A percentile compares a stretch with the other conserved stretches of the same genome.
Conservation (phyloP, 2,888 invertebrate species). For the Papilio demoleus region DNA sequence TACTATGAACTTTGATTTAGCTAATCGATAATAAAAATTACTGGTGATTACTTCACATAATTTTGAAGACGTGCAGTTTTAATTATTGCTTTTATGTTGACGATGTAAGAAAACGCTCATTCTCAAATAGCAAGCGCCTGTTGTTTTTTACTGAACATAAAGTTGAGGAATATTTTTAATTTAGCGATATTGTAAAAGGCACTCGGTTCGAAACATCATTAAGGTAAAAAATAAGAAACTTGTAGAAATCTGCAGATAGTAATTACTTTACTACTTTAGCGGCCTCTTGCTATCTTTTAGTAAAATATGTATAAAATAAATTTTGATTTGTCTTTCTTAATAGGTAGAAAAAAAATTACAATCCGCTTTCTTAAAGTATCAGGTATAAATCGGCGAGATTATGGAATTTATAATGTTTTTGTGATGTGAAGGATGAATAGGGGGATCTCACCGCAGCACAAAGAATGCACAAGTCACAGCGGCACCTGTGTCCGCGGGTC, state of each 20-base stretch:
- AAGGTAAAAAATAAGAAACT: no score
- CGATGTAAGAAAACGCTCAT: no score
- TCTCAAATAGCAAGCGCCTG: background rate
- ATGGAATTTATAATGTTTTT: background rate
- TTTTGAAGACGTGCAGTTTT: no score
- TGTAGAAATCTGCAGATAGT: no score
- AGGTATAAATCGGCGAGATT: constrained; percentile 14
- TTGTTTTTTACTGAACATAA: background rate
- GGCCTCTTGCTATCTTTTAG: background rate
- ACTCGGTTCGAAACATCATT: no score
- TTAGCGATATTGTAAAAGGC: no score
- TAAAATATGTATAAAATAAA: background rate
- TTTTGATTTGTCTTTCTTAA: background rate
- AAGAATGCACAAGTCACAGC: constrained; percentile 75
- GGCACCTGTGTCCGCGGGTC: constrained; percentile 63
- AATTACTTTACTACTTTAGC: background rate
- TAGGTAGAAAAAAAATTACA: background rate
- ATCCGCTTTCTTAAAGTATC: constrained; percentile 4
- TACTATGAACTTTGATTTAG: no score
- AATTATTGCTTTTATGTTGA: no score
- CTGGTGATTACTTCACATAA: no score
- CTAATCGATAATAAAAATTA: no score
- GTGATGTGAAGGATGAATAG: constrained; percentile 42
- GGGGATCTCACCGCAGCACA: constrained; percentile 59
- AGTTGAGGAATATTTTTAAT: background rate